These are phyloP conservation scores for Yponomeuta cagnagella DNA, from an alignment of 2,888 invertebrate genomes.

Conservation along the genomic window DNA sequence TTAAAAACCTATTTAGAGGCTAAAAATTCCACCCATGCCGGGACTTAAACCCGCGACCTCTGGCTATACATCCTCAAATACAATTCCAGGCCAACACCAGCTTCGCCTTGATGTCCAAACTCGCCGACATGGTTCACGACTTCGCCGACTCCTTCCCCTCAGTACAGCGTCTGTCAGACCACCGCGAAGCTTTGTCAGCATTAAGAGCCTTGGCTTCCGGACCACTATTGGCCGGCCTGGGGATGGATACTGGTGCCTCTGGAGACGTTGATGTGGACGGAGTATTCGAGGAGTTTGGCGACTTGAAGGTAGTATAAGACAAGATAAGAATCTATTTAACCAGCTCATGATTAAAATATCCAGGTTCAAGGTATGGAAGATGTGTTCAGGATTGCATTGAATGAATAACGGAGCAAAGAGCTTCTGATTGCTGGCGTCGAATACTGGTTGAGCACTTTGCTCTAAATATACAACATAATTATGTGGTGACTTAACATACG, in stretches of 20 bases:
- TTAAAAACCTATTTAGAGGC: too few relatives aligned
- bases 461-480: too few relatives aligned
- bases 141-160: constrained; percentile 51
- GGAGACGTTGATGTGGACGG: constrained; percentile 41
- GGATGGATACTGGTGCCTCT: constrained; percentile 23
- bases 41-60: too few relatives aligned
- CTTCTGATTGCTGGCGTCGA: too few relatives aligned
- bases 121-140: constrained; percentile 52
- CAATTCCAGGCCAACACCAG: constrained; percentile 68
- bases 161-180: constrained; percentile 38
- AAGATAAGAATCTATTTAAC: background rate
- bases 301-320: constrained; percentile 36
- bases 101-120: constrained; percentile 64
- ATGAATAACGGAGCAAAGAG: too few relatives aligned
- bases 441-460: too few relatives aligned
- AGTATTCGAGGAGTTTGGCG: constrained; percentile 46
- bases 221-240: constrained; percentile 39
- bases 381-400: too few relatives aligned
- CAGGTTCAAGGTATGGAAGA: too few relatives aligned
- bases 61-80: too few relatives aligned
- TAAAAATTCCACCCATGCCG: too few relatives aligned
- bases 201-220: constrained; percentile 37
- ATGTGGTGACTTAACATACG: too few relatives aligned
- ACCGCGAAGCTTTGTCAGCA: constrained; percentile 43
- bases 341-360: too few relatives aligned